A percentile compares a stretch with the other conserved stretches of the same genome.
Evolutionary conservation across 2,888 invertebrate genomes (phyloP).

Genomic region (Calameuta filiformis): DNA sequence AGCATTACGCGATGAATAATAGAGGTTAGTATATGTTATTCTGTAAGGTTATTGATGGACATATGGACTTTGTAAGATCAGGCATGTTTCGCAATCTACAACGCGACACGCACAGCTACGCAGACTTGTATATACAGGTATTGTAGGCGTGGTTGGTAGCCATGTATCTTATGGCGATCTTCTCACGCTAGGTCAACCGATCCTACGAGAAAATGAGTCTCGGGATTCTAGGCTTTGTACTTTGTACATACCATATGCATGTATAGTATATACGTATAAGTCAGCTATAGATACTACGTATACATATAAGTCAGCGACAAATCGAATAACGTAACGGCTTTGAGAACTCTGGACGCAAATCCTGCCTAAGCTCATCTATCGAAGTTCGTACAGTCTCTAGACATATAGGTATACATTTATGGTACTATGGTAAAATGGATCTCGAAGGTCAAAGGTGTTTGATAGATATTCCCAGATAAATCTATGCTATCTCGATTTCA

Average conservation of each 20-base stretch:
- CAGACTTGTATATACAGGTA: neutral
- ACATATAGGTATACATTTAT: neutral
- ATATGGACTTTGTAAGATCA: neutral
- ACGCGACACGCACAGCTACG: neutral
- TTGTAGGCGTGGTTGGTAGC: slow-evolving; percentile 24
- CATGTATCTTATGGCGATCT: slow-evolving; percentile 27
- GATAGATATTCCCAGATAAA: slow-evolving; percentile 47
- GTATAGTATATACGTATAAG: neutral
- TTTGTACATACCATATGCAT: neutral
- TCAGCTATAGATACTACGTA: too few relatives aligned
- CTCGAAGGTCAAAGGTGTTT: slow-evolving; percentile 41
- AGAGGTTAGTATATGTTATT: neutral
- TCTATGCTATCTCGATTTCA: slow-evolving; percentile 44
- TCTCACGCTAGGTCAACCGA: slow-evolving; percentile 39
- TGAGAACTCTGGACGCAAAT: neutral
- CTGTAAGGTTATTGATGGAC: neutral
- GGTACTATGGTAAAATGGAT: slow-evolving; percentile 36
- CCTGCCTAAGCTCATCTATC: neutral
- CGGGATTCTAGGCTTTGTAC: neutral
- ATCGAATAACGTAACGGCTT: neutral
- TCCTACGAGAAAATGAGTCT: neutral
- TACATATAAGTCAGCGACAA: neutral
- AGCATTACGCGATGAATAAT: neutral
- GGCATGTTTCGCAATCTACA: neutral
- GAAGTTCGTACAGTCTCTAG: neutral